Conservation (phyloP, 53 echinoderm and acorn worm species). For the Echinometra lucunter region DNA sequence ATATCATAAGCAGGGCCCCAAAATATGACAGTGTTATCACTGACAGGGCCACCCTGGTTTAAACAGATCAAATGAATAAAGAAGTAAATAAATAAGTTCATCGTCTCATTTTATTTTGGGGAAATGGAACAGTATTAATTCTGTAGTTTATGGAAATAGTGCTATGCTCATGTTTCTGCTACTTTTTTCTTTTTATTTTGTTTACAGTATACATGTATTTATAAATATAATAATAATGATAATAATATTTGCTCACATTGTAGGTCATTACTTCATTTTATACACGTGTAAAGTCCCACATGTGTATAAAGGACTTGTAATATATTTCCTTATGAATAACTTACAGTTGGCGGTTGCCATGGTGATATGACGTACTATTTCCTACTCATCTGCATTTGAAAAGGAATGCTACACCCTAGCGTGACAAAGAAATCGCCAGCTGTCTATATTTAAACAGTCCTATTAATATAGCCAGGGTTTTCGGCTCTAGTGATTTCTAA, state of each 20-base stretch:
- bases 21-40: too few species aligned
- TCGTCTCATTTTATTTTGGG: too few species aligned
- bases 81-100: too few species aligned
- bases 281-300: too few species aligned
- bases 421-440: conserved; percentile 27
- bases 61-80: too few species aligned
- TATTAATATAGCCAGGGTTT: neutral
- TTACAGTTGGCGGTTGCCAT: neutral
- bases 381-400: conserved; percentile 38
- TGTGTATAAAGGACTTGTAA: too few species aligned
- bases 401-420: neutral
- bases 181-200: neutral
- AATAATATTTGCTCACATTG: too few species aligned
- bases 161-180: neutral
- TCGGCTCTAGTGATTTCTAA: neutral
- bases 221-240: too few species aligned
- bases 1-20: too few species aligned
- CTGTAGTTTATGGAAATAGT: neutral
- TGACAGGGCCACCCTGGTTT: too few species aligned
- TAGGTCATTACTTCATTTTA: neutral
- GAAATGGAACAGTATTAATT: neutral
- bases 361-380: conserved; percentile 28
- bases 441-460: conserved; percentile 21
- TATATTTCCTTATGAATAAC: neutral
- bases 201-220: too few species aligned